Percentiles rank a stretch among this genome's conserved stretches.
These are phyloP conservation scores for Dendroctonus valens DNA, from an alignment of 1,140 invertebrate genomes.

Conservation along the genomic window DNA sequence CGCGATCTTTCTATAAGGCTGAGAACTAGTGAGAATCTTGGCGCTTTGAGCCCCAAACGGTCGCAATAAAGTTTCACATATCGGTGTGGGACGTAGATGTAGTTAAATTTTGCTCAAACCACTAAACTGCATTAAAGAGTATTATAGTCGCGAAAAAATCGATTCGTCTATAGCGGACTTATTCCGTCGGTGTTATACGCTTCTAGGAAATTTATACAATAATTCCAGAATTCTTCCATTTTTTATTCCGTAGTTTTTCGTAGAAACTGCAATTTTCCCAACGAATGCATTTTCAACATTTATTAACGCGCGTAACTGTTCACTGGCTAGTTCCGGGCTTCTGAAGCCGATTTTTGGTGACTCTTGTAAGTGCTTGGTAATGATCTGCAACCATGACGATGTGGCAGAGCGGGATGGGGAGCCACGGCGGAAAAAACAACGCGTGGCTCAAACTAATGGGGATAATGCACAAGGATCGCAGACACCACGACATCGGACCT, in stretches of 20 bases:
- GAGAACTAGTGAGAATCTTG: constrained; percentile 2
- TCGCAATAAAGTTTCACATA: no score
- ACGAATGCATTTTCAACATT: neutral
- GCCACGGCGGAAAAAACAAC: constrained; percentile 70
- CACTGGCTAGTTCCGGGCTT: neutral
- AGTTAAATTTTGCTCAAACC: constrained; percentile 6
- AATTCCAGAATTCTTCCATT: constrained; percentile 11
- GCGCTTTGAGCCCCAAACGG: neutral
- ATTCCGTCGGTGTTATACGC: no score
- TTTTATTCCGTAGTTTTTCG: neutral
- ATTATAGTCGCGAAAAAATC: constrained; percentile 4
- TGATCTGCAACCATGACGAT: constrained; percentile 59
- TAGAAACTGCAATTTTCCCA: neutral
- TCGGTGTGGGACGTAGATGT: no score
- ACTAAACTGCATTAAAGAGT: constrained; percentile 7
- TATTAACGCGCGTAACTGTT: neutral
- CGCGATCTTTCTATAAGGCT: neutral
- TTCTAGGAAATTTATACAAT: constrained; percentile 9
- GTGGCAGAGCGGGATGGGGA: constrained; percentile 75
- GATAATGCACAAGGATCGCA: constrained; percentile 72
- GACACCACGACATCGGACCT: constrained; percentile 61
- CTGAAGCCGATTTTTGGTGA: neutral
- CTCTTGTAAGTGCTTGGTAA: constrained; percentile 33
- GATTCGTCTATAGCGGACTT: neutral
- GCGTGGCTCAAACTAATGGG: constrained; percentile 82